Evolutionary conservation across 2,888 invertebrate genomes (phyloP).

Genomic region (Xiphydria camelus): DNA sequence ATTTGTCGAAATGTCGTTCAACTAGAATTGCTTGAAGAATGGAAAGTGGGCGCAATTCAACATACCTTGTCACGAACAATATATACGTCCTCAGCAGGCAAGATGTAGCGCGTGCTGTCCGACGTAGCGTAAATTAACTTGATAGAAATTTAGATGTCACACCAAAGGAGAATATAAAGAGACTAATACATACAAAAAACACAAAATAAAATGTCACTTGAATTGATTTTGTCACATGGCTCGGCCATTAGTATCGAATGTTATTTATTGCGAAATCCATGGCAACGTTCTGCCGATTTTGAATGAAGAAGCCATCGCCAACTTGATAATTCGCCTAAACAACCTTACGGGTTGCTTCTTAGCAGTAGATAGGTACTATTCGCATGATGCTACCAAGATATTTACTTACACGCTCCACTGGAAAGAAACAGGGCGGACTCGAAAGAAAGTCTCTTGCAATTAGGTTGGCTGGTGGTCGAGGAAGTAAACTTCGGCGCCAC

Average conservation of each 20-base stretch:
- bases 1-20: too few relatives aligned
- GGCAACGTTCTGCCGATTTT: constrained; percentile 27
- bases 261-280: constrained; percentile 36
- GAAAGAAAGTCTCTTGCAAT: too few relatives aligned
- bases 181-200: constrained; percentile 37
- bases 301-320: background rate
- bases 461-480: too few relatives aligned
- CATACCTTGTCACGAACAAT: background rate
- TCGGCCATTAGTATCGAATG: constrained; percentile 35
- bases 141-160: constrained; percentile 33
- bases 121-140: constrained; percentile 24
- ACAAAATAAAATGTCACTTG: constrained; percentile 45
- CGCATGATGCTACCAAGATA: too few relatives aligned
- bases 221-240: constrained; percentile 51
- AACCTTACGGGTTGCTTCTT: too few relatives aligned
- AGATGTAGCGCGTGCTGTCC: constrained; percentile 20
- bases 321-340: too few relatives aligned
- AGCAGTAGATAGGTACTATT: too few relatives aligned
- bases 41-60: too few relatives aligned
- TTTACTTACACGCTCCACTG: too few relatives aligned
- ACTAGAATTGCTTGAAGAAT: too few relatives aligned
- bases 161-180: constrained; percentile 7
- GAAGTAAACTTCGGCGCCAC: too few relatives aligned
- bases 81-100: background rate
- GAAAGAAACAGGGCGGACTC: too few relatives aligned